Base-by-base conservation (phyloP, 2,888 invertebrate species). In the Julus scandinavius region DNA sequence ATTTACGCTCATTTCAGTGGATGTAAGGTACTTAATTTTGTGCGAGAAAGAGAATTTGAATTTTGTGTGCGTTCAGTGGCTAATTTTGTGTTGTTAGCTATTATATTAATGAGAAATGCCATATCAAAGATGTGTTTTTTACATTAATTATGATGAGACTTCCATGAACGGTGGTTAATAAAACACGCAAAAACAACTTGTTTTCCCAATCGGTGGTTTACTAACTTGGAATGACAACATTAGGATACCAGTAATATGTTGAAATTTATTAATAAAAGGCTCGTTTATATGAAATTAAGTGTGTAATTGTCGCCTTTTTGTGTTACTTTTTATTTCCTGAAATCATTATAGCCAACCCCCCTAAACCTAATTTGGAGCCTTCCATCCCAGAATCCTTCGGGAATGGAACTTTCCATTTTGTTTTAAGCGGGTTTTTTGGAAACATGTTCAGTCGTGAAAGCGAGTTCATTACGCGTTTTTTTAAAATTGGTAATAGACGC, bases 241-340 rank as follows among this genome's bases (percentile, higher is more conserved):
- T 63, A 63, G 63, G 63, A 63, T 63, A 17, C 63, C 63, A 63
- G 63, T 63, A 63, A 63, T 63, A 63, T 63, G 63, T 63, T 17
- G 63, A 63, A 63, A 63, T 63, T 63, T 63, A 63, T 63, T 63
- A 63, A 58, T 58, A 58, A 58, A 63, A 63, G 63, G 63, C 63
- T 63, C 63, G 63, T 63, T 63, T 63, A 63, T 63, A 63, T 63
- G 63, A 63, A 63, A 63, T 17, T 5, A 5, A n/a, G 17, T n/a
- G 13, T n/a, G n/a, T 63, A 17, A 20, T 63, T 17, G 17, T 63
- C n/a, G 11, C 17, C 13, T 54, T 3, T 3, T 15, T 54, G 13
- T 54, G 3, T 54, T 13, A 54, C 2, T 45, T 5, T 45, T 0
- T 45, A 45, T 7, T 7, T 45, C 7, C 5, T 45, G 45, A 5